Evolutionary conservation across 2,797 vertebrate genomes (phyloP).

Genomic region (Pangasius krempfi): DNA sequence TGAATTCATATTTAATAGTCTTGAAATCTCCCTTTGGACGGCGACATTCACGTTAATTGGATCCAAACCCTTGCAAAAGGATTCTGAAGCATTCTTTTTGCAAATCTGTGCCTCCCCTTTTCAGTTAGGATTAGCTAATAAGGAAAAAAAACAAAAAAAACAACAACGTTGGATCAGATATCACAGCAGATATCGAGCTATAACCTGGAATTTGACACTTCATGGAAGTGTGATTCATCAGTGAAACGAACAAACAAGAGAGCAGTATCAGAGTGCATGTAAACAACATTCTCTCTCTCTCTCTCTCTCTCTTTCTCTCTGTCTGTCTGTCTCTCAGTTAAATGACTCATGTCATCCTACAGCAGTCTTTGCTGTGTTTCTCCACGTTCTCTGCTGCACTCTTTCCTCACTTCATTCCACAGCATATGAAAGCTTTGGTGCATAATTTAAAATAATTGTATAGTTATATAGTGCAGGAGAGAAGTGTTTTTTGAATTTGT

Average conservation of each 20-base stretch:
- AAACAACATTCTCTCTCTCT: background rate
- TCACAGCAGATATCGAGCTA: background rate
- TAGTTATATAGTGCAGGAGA: slow-evolving; percentile 67
- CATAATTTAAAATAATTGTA: slow-evolving; percentile 69
- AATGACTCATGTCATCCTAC: slow-evolving; percentile 73
- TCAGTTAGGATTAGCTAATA: background rate
- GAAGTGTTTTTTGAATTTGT: slow-evolving; percentile 63
- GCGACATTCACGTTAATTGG: background rate
- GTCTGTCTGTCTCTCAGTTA: slow-evolving; percentile 55
- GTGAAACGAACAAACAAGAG: slow-evolving; percentile 24
- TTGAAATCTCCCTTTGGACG: background rate
- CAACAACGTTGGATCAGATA: background rate
- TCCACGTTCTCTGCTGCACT: background rate
- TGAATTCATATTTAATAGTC: background rate
- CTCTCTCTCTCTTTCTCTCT: slow-evolving; percentile 16
- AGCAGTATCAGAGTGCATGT: slow-evolving; percentile 56
- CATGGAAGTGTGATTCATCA: slow-evolving; percentile 20
- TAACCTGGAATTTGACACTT: slow-evolving; percentile 22
- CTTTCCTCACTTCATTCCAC: slow-evolving; percentile 68
- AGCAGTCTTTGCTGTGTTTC: slow-evolving; percentile 62
- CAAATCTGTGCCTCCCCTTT: background rate
- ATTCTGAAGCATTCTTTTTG: background rate
- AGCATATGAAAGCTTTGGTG: slow-evolving; percentile 68
- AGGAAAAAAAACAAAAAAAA: no score
- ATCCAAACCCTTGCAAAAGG: background rate